A percentile compares a stretch with the other conserved stretches of the same genome.
Evolutionary conservation across 2,888 invertebrate species (phyloP).

Genomic region (Oscheius sp.): DNA sequence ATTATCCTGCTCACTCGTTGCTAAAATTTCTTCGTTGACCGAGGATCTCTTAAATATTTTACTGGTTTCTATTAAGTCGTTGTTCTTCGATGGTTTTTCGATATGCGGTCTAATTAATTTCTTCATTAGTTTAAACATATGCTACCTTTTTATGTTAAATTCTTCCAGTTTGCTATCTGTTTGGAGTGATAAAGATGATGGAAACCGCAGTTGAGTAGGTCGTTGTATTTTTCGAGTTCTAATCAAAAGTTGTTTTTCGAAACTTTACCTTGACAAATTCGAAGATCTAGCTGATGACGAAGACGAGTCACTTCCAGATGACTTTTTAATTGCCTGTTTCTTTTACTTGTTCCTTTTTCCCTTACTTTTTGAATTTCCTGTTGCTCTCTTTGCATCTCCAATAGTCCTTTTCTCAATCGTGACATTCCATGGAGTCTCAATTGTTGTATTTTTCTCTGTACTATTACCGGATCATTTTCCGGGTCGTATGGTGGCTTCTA

Average conservation of each 20-base stretch:
- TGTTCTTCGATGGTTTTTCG: not conserved
- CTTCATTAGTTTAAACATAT: not conserved
- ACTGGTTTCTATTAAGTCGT: not conserved
- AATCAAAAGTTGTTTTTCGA: not conserved
- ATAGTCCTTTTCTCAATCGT: conserved; percentile 2
- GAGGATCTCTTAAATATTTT: not conserved
- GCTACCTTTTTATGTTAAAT: conserved; percentile 11
- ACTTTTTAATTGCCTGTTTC: not conserved
- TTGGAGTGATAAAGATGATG: not conserved
- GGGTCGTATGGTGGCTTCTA: conserved; percentile 13
- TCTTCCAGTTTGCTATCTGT: conserved; percentile 14
- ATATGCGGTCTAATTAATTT: no score
- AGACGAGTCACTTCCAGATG: conserved; percentile 13
- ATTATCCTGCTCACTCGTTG: not conserved
- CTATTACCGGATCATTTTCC: conserved; percentile 2
- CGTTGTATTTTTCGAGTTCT: not conserved
- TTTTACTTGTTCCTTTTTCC: not conserved
- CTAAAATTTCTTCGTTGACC: conserved; percentile 7
- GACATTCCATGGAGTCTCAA: conserved; percentile 14
- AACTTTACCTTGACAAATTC: not conserved
- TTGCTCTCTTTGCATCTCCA: conserved; percentile 9
- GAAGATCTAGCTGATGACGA: not conserved
- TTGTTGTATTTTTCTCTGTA: conserved; percentile 12
- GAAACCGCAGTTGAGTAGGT: conserved; percentile 3
- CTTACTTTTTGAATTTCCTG: not conserved